Base-by-base conservation (phyloP, 2,888 invertebrate genomes). In the Boloria euphrosyne region DNA sequence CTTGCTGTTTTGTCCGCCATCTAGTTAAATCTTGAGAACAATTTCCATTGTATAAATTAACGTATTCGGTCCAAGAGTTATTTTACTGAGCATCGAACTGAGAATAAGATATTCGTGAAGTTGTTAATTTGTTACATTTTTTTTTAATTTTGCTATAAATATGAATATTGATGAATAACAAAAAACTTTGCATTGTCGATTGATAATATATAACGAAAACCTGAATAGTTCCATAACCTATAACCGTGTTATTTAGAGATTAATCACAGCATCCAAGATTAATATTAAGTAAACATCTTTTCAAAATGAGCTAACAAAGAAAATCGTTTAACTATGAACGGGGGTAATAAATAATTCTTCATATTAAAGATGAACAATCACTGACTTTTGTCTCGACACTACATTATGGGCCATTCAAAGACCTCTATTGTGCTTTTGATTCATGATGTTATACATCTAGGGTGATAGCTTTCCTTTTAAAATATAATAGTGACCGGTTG, bases 401-500 rank as follows among this genome's bases (percentile, higher is more conserved):
- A 73, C 71, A 68, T 73, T 73, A 71, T 65, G 59, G 31, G 66
- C 68, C 71, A 75, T 79, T 78, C 75, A 75, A 61, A 65, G 71
- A 75, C 31, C 2, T 71, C 72, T 70, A 79, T 79, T 80, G 78
- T 80, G 62, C 62, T 47, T n/a, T 62, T 78, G 76, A 80, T 74
- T 78, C 79, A 80, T 76, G 71, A 64, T 55, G 70, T 70, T 74
- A 74, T 75, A 75, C 71, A 71, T 73, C 72, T 50, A 44, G 55
- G 22, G 50, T 55, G 66, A 66, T 47, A 51, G 50, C 22, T 27
- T 50, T 22, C 49, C 55, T 10, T 43, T 22, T 50, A 63, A 22
- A 51, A 50, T 50, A 27, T 55, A 38, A 55, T 14, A 22, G 49
- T 44, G 14, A 5, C 22, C 46, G 46, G 44, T 57, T 57, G 57